Evolutionary conservation across 2,888 invertebrate species (phyloP), one percentile per base, ranked within the genome.

Genomic region (Pelosia muscerda): DNA sequence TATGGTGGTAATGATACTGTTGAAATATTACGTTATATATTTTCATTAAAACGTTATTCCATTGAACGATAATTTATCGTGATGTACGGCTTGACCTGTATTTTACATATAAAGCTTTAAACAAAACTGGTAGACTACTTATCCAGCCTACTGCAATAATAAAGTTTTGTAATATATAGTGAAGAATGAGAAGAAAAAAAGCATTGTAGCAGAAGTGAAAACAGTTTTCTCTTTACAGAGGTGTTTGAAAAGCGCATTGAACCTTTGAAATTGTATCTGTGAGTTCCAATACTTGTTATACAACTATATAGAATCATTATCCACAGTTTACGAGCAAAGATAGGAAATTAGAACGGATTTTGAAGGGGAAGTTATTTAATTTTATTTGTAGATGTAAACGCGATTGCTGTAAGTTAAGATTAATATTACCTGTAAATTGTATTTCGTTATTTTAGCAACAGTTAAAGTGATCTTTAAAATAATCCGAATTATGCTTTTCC

Each of bases 171-270:
- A n/a, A 28, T 56, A 10, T n/a, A 1, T 11, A 6, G 31, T 13
- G 22, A 23, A 34, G 23, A 6, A 31, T n/a, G 9, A 59, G 13
- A 19, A 58, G 13, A n/a, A 57, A 34, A 38, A 38, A 38, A n/a
- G n/a, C n/a, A n/a, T n/a, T n/a, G n/a, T n/a, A n/a, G n/a, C n/a
- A n/a, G n/a, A n/a, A n/a, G n/a, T n/a, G n/a, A n/a, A n/a, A n/a
- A n/a, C n/a, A n/a, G n/a, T n/a, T n/a, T n/a, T n/a, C n/a, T n/a
- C n/a, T n/a, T n/a, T n/a, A n/a, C n/a, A n/a, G n/a, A n/a, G n/a
- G n/a, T n/a, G 86, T 88, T 86, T 76, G 74, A 77, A 79, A 86
- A 83, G 76, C 72, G 73, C 77, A 74, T 69, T 68, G 68, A 72
- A 76, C 68, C 75, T 61, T 71, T 78, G 70, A 76, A 68, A 63